A percentile compares a stretch with the other conserved stretches of the same genome.
Evolutionary conservation across 2,797 vertebrate species (phyloP).

Genomic region (Hoplostethus mediterraneus): DNA sequence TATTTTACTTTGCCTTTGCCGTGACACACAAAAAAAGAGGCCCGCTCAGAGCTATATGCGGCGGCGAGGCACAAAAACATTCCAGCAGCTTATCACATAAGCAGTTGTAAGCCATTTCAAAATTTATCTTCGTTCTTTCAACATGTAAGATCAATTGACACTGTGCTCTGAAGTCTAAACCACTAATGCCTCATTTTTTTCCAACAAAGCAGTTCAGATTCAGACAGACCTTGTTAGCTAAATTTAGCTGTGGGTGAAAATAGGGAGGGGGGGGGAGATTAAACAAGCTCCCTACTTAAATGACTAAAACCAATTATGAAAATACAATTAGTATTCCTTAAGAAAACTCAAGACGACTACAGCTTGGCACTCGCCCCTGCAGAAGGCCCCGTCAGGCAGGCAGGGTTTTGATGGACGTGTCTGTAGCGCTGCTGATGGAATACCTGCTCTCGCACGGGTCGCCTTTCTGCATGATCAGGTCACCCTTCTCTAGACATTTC

Average conservation of each 20-base stretch:
- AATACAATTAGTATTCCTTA: constrained; percentile 70
- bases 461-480: neutral
- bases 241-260: constrained; percentile 75
- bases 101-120: constrained; percentile 62
- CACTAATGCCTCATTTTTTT: constrained; percentile 52
- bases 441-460: constrained; percentile 22
- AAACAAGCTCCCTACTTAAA: constrained; percentile 70
- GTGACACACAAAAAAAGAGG: constrained; percentile 45
- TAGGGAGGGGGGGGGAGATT: constrained; percentile 35
- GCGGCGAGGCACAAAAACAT: constrained; percentile 56
- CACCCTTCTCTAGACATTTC: constrained; percentile 5
- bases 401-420: constrained; percentile 8
- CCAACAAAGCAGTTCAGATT: constrained; percentile 70
- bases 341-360: constrained; percentile 46
- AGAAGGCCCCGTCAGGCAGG: constrained; percentile 41
- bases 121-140: constrained; percentile 71
- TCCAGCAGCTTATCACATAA: constrained; percentile 65
- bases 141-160: constrained; percentile 70
- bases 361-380: constrained; percentile 25
- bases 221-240: constrained; percentile 66
- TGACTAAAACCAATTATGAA: constrained; percentile 73
- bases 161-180: constrained; percentile 63
- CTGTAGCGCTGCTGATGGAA: constrained; percentile 21
- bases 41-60: constrained; percentile 61
- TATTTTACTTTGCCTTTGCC: constrained; percentile 49